These are phyloP conservation scores for Porites lutea DNA, from an alignment of 64 coral and sea anemone genomes.

Conservation along the genomic window DNA sequence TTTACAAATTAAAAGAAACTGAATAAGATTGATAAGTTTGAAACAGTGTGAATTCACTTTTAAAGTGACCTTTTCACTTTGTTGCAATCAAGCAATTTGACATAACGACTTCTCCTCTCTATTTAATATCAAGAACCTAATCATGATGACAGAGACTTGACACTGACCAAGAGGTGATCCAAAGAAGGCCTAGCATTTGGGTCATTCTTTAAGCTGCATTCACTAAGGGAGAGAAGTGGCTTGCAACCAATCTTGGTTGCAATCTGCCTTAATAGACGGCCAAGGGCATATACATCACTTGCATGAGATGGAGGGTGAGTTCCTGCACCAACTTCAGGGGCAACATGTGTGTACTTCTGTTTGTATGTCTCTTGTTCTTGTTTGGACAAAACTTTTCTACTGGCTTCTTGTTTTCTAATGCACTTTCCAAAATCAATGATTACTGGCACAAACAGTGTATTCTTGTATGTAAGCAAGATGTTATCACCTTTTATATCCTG, in stretches of 20 bases:
- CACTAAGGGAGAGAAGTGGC: not conserved
- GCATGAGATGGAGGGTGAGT: conserved; percentile 47
- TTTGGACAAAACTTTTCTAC: conserved; percentile 2
- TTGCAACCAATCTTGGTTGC: not conserved
- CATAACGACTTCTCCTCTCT: too few relatives aligned
- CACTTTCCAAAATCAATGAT: conserved; percentile 76
- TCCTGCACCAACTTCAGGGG: conserved; percentile 57
- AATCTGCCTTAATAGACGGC: conserved; percentile 5
- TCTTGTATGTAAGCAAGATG: conserved; percentile 36
- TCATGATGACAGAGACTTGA: not conserved
- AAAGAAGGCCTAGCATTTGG: not conserved
- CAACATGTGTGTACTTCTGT: conserved; percentile 54
- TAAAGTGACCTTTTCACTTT: too few relatives aligned
- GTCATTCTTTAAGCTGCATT: not conserved
- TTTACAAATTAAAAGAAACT: too few relatives aligned
- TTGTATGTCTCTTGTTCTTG: conserved; percentile 54
- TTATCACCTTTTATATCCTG: conserved; percentile 68
- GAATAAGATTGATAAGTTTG: too few relatives aligned
- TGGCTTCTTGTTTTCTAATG: conserved; percentile 12
- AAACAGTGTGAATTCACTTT: too few relatives aligned
- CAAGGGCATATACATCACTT: conserved; percentile 66
- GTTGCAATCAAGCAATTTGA: too few relatives aligned
- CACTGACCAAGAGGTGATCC: not conserved
- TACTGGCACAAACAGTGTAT: conserved; percentile 55
- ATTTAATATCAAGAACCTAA: too few relatives aligned